Base-by-base conservation (phyloP, 1,140 invertebrate genomes). In the Bombus affinis region DNA sequence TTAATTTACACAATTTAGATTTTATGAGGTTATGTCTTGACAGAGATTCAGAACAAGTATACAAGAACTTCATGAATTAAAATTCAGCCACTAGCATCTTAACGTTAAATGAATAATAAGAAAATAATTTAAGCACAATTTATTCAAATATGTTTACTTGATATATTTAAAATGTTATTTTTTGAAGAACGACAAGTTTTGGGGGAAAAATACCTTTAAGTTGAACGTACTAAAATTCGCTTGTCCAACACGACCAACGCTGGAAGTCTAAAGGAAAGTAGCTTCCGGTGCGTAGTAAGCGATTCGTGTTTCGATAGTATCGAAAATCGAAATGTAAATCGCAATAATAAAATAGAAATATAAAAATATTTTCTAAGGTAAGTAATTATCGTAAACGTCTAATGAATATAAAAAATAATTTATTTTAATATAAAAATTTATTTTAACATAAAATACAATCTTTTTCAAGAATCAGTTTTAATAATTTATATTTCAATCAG, bases 1-100 rank as follows among this genome's bases (percentile, higher is more conserved):
- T 32, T 59, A 35, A 39, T 65, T 57, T 47, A 87, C 85, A 83
- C 62, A 81, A n/a, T 84, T n/a, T 22, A 25, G 28, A 70, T 10
- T 70, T 42, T 89, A 73, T 82, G 15, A 89, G 87, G 87, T 90
- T 92, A 93, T 59, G 68, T 83, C 70, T 25, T 85, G 80, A 90
- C 80, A 88, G 44, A 39, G 28, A 10, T 78, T 65, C 37, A 39
- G 53, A 74, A 53, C 47, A 53, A 62, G 86, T 35, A 70, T 62
- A 82, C 53, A 70, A 44, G 42, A 74, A 73, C 32, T 32, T 66
- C 47, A 71, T 44, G 32, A 76, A 22, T 37, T 53, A 62, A 59
- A 85, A 86, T 88, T 86, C 65, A 93, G 93, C 93, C 89, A 81
- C 22, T 3, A 59, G 70, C 90, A 93, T 93, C 93, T 62, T 6